Base-by-base conservation (phyloP, 2,888 invertebrate species). In the Andrena marginata region DNA sequence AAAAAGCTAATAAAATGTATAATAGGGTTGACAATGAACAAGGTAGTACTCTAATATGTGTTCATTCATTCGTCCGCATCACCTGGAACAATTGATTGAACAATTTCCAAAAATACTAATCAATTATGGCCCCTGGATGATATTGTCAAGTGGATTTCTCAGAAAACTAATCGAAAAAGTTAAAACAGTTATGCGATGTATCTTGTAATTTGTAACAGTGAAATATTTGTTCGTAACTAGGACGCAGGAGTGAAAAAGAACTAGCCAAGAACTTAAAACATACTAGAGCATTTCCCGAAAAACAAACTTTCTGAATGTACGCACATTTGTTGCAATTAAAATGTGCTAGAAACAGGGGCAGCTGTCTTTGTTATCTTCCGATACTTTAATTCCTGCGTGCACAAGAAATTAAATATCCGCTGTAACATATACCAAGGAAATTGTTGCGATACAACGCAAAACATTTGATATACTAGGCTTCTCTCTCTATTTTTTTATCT, bases 211-310 rank as follows among this genome's bases (percentile, higher is more conserved):
- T 70, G 68, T 68, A 59, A 42, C 7, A 35, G 48, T 74, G 67
- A 67, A 60, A 49, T 78, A 86, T 77, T 74, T 71, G 70, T 71
- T 80, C 69, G 77, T 63, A 77, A 78, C 35, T 69, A 87, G 80
- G 87, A 87, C 82, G 75, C 77, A 84, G 82, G 83, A 85, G 85
- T 85, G 65, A 77, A 71, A 85, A 80, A 85, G 71, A 81, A 82
- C 80, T 74, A 82, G 77, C 77, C 70, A 74, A 85, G 83, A 83
- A 78, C 78, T 78, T 63, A 85, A 87, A 35, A 82, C 56, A 77
- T 67, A 82, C 69, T 76, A 85, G 77, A 71, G 49, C 62, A 86
- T 80, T 75, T 82, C 59, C 72, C 68, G 78, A 86, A 77, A 82
- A 78, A 48, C 29, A 80, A 77, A 82, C 33, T 74, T 72, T 60